Evolutionary conservation across 2,888 invertebrate species (phyloP).

Genomic region (Dicycla oo): DNA sequence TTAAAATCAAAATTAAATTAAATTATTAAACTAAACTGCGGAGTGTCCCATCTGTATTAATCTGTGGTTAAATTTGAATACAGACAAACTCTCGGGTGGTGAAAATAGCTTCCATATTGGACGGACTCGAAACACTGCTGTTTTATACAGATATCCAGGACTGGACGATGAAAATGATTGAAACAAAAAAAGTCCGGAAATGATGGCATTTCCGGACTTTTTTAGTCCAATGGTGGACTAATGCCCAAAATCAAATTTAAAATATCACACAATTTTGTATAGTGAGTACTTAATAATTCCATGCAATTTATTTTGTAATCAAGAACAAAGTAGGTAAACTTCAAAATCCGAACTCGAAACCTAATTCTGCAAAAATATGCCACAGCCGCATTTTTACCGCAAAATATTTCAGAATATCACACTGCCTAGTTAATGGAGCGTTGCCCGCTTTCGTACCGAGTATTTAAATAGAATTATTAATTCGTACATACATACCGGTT

Average conservation of each 20-base stretch:
- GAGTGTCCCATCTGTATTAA: too few relatives aligned
- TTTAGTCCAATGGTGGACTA: too few relatives aligned
- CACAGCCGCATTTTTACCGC: conserved; percentile 5
- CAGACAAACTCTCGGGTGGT: background rate
- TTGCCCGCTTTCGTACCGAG: conserved; percentile 51
- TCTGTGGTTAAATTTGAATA: background rate
- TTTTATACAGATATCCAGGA: background rate
- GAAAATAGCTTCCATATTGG: too few relatives aligned
- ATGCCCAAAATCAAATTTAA: background rate
- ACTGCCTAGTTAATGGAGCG: conserved; percentile 52
- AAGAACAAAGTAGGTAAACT: conserved; percentile 16
- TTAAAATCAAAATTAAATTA: too few relatives aligned
- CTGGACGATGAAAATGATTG: background rate
- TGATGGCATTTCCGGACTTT: too few relatives aligned
- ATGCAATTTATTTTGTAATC: conserved; percentile 1
- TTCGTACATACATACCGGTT: conserved; percentile 53
- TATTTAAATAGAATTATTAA: conserved; percentile 49
- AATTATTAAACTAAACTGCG: too few relatives aligned
- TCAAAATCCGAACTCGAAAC: conserved; percentile 1
- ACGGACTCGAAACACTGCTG: background rate
- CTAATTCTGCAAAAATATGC: conserved; percentile 36
- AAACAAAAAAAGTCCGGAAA: background rate
- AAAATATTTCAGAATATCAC: conserved; percentile 52
- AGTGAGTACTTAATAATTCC: background rate
- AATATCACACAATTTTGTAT: background rate